Conservation (phyloP, 2,888 invertebrate genomes). For the Amblyjoppa proteus region DNA sequence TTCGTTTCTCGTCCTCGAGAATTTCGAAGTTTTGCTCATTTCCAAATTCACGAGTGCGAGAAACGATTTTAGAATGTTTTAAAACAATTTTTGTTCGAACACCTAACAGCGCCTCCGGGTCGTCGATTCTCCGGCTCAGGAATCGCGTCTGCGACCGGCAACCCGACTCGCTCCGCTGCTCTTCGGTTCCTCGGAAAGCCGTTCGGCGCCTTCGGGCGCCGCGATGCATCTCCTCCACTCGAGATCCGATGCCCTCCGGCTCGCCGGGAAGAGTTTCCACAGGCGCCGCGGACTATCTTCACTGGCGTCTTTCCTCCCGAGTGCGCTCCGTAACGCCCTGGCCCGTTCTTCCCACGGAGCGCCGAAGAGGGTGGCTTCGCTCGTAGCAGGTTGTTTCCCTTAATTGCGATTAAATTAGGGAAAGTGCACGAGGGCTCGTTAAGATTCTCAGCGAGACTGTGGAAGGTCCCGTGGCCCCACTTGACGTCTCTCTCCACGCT, state of each 20-base stretch:
- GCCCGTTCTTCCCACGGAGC: slow-evolving; percentile 10
- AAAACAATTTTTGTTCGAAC: neutral
- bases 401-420: slow-evolving; percentile 45
- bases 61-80: neutral
- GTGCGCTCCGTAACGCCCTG: neutral
- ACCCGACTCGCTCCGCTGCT: slow-evolving; percentile 44
- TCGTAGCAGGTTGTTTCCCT: slow-evolving; percentile 14
- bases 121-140: neutral
- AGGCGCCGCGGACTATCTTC: slow-evolving; percentile 8
- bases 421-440: slow-evolving; percentile 40
- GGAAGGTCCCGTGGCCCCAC: neutral
- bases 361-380: neutral
- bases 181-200: neutral
- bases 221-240: neutral
- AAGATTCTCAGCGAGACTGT: slow-evolving; percentile 23
- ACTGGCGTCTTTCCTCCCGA: neutral
- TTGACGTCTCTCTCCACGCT: slow-evolving; percentile 5
- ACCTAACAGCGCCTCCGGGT: neutral
- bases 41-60: neutral
- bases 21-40: neutral
- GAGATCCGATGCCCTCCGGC: neutral
- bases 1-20: neutral
- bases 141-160: slow-evolving; percentile 3
- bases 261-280: slow-evolving; percentile 8
- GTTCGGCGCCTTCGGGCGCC: slow-evolving; percentile 1